Evolutionary conservation across 2,113 vertebrate genomes (phyloP).

Genomic region (Prunella himalayana): DNA sequence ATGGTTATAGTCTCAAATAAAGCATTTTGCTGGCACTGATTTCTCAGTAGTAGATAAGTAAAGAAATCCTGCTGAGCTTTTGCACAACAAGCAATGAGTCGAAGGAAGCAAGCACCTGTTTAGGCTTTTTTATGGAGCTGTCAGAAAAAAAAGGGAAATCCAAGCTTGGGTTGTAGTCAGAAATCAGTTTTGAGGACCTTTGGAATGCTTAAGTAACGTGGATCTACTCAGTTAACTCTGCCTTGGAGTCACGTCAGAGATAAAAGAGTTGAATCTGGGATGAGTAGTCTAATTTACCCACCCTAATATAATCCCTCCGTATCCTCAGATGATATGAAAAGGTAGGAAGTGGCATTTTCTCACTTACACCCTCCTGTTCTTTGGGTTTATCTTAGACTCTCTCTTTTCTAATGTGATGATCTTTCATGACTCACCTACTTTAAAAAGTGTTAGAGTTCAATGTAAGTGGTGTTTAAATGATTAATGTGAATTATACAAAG

Average conservation of each 20-base stretch:
- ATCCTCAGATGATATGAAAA: not conserved
- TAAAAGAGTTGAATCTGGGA: not conserved
- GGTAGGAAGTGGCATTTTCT: not conserved
- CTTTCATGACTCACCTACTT: not conserved
- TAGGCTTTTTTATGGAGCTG: not conserved
- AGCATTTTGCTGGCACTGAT: not conserved
- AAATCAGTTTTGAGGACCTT: not conserved
- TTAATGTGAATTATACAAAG: not conserved
- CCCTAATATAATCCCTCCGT: not conserved
- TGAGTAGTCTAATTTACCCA: not conserved
- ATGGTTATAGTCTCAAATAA: not conserved
- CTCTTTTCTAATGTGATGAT: not conserved
- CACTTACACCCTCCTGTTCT: not conserved
- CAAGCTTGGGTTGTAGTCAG: not conserved
- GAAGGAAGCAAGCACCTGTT: not conserved
- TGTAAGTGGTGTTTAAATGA: not conserved
- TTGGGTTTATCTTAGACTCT: not conserved
- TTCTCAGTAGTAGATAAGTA: not conserved
- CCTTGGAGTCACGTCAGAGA: not conserved
- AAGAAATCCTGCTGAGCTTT: not conserved
- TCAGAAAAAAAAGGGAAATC: not conserved
- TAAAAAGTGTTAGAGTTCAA: not conserved
- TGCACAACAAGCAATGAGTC: not conserved
- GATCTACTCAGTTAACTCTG: not conserved
- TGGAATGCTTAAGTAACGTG: not conserved